Conservation (phyloP, 2,113 vertebrate species). For the Aspidoscelis tigris region DNA sequence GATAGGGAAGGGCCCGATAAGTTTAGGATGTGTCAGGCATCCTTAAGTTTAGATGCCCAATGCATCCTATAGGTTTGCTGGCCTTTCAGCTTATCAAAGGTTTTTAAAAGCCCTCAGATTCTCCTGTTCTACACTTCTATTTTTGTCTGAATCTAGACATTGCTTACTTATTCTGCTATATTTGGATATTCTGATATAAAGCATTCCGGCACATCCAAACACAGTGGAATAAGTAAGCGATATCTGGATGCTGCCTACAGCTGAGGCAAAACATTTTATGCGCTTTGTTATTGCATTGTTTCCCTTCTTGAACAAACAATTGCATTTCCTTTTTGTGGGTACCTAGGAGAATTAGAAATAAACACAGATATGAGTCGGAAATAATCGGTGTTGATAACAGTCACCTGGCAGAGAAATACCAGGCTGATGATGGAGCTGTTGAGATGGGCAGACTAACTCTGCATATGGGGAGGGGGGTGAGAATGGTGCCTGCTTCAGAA, state of each 20-base stretch:
- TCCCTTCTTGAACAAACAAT: background rate
- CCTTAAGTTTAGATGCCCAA: no score
- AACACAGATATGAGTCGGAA: conserved; percentile 1
- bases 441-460: background rate
- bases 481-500: accelerated
- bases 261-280: background rate
- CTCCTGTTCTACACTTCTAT: background rate
- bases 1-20: no score
- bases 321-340: conserved; percentile 16
- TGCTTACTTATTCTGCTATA: no score
- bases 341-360: background rate
- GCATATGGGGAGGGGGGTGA: accelerated
- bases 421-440: background rate
- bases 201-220: no score
- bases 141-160: no score
- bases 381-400: conserved; percentile 20
- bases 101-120: background rate
- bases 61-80: no score
- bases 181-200: no score
- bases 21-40: no score
- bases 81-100: no score
- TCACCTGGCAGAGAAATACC: conserved; percentile 21
- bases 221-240: no score
- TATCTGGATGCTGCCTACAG: no score
- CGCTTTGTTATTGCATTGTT: background rate